These are phyloP conservation scores for Apamea monoglypha DNA, from an alignment of 2,888 invertebrate species.

Conservation along the genomic window DNA sequence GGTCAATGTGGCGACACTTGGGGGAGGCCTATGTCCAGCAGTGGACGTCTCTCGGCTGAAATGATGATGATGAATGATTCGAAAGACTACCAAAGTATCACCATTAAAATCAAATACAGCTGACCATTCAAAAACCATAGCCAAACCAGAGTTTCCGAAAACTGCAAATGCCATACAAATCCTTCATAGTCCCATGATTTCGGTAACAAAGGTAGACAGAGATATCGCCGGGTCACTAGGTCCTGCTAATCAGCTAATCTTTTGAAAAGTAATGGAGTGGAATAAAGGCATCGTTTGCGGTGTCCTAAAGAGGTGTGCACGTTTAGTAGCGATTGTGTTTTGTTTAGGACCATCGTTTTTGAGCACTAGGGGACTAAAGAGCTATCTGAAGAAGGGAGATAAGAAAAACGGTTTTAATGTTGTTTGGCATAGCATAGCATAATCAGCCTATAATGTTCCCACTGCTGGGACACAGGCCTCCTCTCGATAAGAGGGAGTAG, in stretches of 20 bases:
- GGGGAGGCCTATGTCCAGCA: too few relatives aligned
- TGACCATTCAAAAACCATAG: constrained; percentile 3
- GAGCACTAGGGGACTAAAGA: not conserved
- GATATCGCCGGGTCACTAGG: constrained; percentile 61
- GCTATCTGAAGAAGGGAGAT: not conserved
- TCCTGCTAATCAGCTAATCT: constrained; percentile 69
- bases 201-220: constrained; percentile 45
- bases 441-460: too few relatives aligned
- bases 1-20: too few relatives aligned
- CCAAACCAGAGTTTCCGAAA: not conserved
- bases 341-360: not conserved
- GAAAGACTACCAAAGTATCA: not conserved
- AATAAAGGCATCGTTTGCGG: constrained; percentile 66
- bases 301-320: constrained; percentile 43
- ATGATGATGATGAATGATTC: too few relatives aligned
- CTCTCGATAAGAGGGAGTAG: too few relatives aligned
- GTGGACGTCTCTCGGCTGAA: too few relatives aligned
- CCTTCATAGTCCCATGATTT: constrained; percentile 48
- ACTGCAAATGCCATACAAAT: constrained; percentile 31
- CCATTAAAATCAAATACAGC: not conserved
- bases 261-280: constrained; percentile 72
- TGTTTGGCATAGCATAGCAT: not conserved
- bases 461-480: too few relatives aligned
- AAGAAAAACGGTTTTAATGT: not conserved
- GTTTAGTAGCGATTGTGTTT: constrained; percentile 25